These are phyloP conservation scores for Zaprionus bogoriensis DNA, from an alignment of 2,888 invertebrate species.

Conservation along the genomic window DNA sequence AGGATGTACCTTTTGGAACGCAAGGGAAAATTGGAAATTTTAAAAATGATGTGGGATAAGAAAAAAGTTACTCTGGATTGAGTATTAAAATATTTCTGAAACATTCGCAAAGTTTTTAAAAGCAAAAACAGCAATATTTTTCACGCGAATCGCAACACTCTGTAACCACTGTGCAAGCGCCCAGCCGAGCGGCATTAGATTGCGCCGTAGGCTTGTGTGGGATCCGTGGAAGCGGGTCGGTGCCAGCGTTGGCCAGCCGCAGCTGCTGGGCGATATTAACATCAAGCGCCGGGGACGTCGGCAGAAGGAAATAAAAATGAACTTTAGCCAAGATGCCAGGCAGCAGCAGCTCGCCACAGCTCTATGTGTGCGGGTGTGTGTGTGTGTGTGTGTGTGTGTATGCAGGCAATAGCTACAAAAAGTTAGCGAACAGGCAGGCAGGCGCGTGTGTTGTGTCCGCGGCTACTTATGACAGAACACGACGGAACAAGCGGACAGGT, in stretches of 20 bases:
- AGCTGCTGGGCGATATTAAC: slow-evolving; percentile 68
- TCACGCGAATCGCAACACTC: too few species aligned
- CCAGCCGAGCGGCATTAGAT: too few species aligned
- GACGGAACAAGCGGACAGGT: background rate
- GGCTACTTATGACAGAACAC: slow-evolving; percentile 40
- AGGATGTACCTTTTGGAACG: background rate
- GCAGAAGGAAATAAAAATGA: slow-evolving; percentile 61
- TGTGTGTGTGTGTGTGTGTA: slow-evolving; percentile 14
- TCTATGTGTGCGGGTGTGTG: slow-evolving; percentile 22
- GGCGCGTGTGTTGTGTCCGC: slow-evolving; percentile 53
- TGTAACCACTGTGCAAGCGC: too few species aligned
- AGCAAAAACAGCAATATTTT: too few species aligned
- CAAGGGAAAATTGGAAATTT: too few species aligned
- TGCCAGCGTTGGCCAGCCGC: slow-evolving; percentile 36
- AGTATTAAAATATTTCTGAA: too few species aligned
- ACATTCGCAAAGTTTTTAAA: too few species aligned
- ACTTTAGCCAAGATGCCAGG: slow-evolving; percentile 45
- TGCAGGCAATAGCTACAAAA: slow-evolving; percentile 40
- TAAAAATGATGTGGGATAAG: too few species aligned
- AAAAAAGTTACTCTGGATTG: too few species aligned
- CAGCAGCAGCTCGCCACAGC: too few species aligned
- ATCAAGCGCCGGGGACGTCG: slow-evolving; percentile 57
- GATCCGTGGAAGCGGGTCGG: slow-evolving; percentile 13
- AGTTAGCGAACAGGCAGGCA: slow-evolving; percentile 28
- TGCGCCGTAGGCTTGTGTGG: slow-evolving; percentile 36